Conservation (phyloP, 1,140 invertebrate genomes). For the Calosoma granatense region DNA sequence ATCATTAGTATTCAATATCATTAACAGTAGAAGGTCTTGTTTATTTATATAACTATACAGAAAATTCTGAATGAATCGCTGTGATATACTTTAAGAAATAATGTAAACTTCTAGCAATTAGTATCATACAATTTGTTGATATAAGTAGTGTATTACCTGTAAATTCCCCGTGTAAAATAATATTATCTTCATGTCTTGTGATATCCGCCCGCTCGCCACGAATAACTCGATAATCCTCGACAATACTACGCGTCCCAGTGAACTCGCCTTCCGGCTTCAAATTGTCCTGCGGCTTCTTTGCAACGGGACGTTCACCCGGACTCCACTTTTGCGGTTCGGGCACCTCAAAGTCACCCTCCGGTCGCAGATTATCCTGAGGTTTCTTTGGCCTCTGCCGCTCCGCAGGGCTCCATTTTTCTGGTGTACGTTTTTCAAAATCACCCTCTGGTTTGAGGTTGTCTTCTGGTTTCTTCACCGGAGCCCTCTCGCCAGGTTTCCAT, state of each 20-base stretch:
- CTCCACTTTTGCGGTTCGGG: slow-evolving; percentile 33
- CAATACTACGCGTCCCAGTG: slow-evolving; percentile 36
- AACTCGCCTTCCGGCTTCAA: slow-evolving; percentile 46
- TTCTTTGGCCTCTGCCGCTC: slow-evolving; percentile 43
- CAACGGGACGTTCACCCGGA: slow-evolving; percentile 31
- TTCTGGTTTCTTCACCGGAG: slow-evolving; percentile 32
- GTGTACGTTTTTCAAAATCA: slow-evolving; percentile 41
- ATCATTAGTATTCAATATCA: slow-evolving; percentile 4
- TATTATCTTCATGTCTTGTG: slow-evolving; percentile 48
- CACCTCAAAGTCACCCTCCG: slow-evolving; percentile 45
- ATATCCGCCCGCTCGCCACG: slow-evolving; percentile 49
- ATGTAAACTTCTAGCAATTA: no score
- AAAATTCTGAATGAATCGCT: no score
- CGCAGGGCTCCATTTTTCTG: slow-evolving; percentile 39
- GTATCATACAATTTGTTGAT: no score
- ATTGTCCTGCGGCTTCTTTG: slow-evolving; percentile 41
- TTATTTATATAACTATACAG: no score
- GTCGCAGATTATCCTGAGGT: slow-evolving; percentile 46
- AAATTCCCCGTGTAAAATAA: slow-evolving; percentile 46
- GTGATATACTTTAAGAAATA: no score
- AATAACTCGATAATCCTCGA: slow-evolving; percentile 45
- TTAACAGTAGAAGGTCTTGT: neutral
- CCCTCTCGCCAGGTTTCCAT: slow-evolving; percentile 35
- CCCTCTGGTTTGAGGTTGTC: slow-evolving; percentile 47
- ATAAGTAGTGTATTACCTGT: no score